A percentile compares a stretch with the other conserved stretches of the same genome.
These are phyloP conservation scores for Apodemus sylvaticus DNA, from an alignment of 2,113 vertebrate species.

Conservation along the genomic window DNA sequence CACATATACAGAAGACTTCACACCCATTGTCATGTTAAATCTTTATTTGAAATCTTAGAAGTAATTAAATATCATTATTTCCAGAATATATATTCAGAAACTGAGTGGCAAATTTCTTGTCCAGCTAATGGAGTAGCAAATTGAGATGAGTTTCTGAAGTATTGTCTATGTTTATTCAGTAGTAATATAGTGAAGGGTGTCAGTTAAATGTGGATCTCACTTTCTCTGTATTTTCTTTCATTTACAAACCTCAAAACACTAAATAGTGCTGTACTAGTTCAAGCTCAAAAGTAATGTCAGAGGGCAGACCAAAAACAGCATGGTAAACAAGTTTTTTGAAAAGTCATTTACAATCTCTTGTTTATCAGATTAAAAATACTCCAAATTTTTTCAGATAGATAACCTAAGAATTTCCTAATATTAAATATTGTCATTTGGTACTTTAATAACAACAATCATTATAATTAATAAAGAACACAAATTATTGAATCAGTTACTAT, in stretches of 20 bases:
- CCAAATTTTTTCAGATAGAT: background rate
- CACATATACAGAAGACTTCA: background rate
- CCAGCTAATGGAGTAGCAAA: background rate
- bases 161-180: background rate
- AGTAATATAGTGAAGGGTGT: background rate
- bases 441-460: constrained; percentile 46
- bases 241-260: background rate
- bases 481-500: constrained; percentile 19
- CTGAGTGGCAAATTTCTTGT: background rate
- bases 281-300: background rate
- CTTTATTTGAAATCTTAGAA: background rate
- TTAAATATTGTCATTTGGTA: background rate
- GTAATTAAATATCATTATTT: background rate
- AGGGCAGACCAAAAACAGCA: background rate
- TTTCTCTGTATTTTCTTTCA: background rate
- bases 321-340: background rate
- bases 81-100: background rate
- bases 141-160: background rate
- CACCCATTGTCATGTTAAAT: background rate
- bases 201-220: background rate
- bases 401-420: background rate
- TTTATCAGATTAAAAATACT: constrained; percentile 10
- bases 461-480: constrained; percentile 17
- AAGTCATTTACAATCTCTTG: background rate
- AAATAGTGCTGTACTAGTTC: background rate